Conservation (phyloP, 2,113 vertebrate genomes). For the Pheucticus melanocephalus region DNA sequence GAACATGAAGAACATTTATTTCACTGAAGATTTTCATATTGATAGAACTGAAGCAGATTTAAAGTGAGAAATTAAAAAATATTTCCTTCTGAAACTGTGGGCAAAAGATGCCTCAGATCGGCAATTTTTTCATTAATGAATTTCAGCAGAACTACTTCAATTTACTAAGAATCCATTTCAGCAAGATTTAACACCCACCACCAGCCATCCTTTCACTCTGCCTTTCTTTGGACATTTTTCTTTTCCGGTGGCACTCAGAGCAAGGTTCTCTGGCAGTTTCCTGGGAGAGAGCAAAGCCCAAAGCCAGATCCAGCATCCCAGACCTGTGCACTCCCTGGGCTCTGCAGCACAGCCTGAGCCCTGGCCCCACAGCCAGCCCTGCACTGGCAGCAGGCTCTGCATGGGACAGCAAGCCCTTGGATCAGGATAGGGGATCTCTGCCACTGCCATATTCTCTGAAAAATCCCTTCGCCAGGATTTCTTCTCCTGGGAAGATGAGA, state of each 20-base stretch:
- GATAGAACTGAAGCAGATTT: neutral
- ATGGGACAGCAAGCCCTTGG: neutral
- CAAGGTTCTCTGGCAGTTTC: neutral
- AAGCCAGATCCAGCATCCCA: neutral
- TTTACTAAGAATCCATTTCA: neutral
- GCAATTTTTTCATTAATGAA: neutral
- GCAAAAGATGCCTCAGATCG: neutral
- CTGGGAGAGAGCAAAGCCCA: accelerated
- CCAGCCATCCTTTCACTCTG: neutral
- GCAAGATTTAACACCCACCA: neutral
- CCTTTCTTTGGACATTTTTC: neutral
- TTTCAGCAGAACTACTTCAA: neutral
- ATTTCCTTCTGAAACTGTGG: neutral
- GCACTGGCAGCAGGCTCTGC: neutral
- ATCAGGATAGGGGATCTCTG: neutral
- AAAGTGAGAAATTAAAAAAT: neutral
- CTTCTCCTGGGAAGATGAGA: too few species aligned
- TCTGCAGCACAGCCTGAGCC: neutral
- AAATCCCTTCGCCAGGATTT: too few species aligned
- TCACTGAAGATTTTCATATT: neutral
- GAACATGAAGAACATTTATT: neutral
- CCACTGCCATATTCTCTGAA: too few species aligned
- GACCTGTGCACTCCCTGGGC: neutral
- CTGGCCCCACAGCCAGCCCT: neutral
- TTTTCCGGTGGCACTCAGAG: neutral